phyloP scores from a whole-genome alignment of 2,888 invertebrate genomes.

The Lasioglossum oenotherae region DNA sequence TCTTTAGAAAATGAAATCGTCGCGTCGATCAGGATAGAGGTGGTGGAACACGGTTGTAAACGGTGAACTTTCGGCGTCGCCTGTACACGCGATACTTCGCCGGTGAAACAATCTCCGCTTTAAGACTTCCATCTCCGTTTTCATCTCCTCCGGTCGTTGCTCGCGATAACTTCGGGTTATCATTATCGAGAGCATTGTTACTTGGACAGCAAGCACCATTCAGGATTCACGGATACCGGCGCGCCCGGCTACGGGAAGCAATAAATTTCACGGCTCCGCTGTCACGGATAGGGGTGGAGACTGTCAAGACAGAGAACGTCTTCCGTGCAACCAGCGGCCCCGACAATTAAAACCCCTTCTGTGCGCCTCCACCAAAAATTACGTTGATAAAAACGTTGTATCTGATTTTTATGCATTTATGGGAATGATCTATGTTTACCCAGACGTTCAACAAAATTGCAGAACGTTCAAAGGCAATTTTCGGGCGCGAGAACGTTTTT shows the following conservation, averaged over 20 bases:
- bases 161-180: slow-evolving; percentile 52
- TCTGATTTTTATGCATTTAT: no score
- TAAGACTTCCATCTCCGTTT: slow-evolving; percentile 54
- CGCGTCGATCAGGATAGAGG: background rate
- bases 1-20: slow-evolving; percentile 36
- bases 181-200: slow-evolving; percentile 49
- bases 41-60: background rate
- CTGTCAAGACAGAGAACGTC: background rate
- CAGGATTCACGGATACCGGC: slow-evolving; percentile 37
- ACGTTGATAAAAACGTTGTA: no score
- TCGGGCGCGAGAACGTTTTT: background rate
- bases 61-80: slow-evolving; percentile 16
- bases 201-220: slow-evolving; percentile 8
- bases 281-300: background rate
- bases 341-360: background rate
- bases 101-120: slow-evolving; percentile 57
- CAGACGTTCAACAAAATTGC: no score
- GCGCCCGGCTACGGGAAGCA: background rate
- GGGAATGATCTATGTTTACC: no score
- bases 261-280: slow-evolving; percentile 21
- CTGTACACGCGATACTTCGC: slow-evolving; percentile 32
- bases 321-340: background rate
- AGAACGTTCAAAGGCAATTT: no score
- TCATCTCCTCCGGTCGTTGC: slow-evolving; percentile 34
- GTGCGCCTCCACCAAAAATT: background rate